Evolutionary conservation across 2,797 vertebrate genomes (phyloP).

Genomic region (Thamnophis elegans): DNA sequence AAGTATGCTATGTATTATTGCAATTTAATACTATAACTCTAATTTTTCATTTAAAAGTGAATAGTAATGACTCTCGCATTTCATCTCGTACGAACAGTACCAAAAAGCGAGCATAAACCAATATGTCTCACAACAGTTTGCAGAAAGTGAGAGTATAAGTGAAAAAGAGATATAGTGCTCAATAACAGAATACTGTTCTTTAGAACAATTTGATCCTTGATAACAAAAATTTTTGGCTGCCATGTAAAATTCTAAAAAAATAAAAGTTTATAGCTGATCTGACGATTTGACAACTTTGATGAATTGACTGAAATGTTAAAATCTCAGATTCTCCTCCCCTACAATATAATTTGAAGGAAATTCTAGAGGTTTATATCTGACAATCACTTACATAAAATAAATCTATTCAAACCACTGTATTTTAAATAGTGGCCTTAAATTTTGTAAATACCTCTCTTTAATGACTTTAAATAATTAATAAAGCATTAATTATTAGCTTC

Average conservation of each 20-base stretch:
- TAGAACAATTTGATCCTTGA: slow-evolving; percentile 21
- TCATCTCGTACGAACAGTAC: slow-evolving; percentile 34
- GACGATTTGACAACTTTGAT: background rate
- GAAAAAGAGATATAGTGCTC: slow-evolving; percentile 38
- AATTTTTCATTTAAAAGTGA: slow-evolving; percentile 53
- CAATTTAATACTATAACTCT: slow-evolving; percentile 57
- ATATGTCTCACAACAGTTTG: slow-evolving; percentile 27
- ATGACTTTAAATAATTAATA: background rate
- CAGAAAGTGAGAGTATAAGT: slow-evolving; percentile 29
- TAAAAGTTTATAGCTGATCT: background rate
- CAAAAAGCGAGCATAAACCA: slow-evolving; percentile 38
- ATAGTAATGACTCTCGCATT: slow-evolving; percentile 24
- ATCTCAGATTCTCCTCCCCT: background rate
- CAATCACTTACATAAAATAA: background rate
- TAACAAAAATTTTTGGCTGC: slow-evolving; percentile 30
- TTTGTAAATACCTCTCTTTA: background rate
- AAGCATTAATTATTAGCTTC: slow-evolving; percentile 17
- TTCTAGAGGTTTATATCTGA: background rate
- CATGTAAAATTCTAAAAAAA: slow-evolving; percentile 18
- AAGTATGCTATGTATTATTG: slow-evolving; percentile 6
- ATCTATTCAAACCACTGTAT: slow-evolving; percentile 12
- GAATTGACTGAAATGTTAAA: background rate
- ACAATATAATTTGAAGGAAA: background rate
- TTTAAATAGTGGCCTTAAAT: background rate
- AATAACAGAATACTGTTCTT: slow-evolving; percentile 23